Conservation (phyloP, 2,888 invertebrate species). For the Synergus japonicus region DNA sequence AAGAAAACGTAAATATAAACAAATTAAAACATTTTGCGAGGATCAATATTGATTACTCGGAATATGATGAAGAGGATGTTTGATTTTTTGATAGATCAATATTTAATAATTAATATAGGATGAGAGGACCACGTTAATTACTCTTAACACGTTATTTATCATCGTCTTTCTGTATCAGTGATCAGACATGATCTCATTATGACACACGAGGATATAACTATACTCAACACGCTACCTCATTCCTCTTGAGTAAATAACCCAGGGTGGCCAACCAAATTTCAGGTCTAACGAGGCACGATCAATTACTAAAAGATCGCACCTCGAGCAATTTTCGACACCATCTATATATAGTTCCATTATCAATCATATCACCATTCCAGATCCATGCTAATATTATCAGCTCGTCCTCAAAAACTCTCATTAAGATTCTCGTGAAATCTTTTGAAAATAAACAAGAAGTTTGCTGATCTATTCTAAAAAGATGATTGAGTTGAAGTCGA, state of each 20-base stretch:
- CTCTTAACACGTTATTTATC: constrained; percentile 56
- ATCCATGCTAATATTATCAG: too few relatives aligned
- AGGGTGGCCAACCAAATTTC: constrained; percentile 55
- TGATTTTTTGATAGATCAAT: constrained; percentile 12
- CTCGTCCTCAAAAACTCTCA: too few relatives aligned
- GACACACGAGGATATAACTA: constrained; percentile 54
- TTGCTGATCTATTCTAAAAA: too few relatives aligned
- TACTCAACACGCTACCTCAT: constrained; percentile 52
- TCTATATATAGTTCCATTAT: background rate
- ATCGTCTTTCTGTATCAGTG: constrained; percentile 55
- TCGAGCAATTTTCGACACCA: constrained; percentile 57
- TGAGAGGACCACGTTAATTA: constrained; percentile 50
- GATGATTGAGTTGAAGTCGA: too few relatives aligned
- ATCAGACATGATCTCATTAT: constrained; percentile 57
- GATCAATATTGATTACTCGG: background rate
- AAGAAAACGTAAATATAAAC: background rate
- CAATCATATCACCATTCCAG: background rate
- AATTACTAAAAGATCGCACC: constrained; percentile 61
- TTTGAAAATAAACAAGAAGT: too few relatives aligned
- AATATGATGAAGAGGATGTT: background rate
- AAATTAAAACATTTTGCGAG: background rate
- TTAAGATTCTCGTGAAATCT: too few relatives aligned
- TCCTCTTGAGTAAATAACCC: constrained; percentile 55
- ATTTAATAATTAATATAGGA: constrained; percentile 8
- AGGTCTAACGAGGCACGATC: constrained; percentile 55